These are phyloP conservation scores for Urocyon cinereoargenteus DNA, from an alignment of 2,797 vertebrate species.

Conservation along the genomic window DNA sequence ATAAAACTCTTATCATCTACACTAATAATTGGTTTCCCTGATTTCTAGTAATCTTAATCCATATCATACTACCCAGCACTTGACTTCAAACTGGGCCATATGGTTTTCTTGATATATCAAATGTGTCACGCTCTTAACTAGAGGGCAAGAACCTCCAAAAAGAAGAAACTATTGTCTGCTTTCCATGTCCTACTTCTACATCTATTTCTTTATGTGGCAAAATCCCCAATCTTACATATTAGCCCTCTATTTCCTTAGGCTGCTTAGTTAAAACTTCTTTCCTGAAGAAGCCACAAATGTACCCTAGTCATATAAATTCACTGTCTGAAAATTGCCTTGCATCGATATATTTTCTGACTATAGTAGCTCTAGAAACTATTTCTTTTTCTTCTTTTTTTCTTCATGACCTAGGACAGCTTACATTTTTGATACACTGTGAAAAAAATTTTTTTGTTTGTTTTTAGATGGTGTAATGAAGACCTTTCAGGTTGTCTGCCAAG, in stretches of 20 bases:
- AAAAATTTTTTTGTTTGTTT: slow-evolving; percentile 13
- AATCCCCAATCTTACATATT: not conserved
- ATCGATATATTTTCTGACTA: not conserved
- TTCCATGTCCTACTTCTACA: not conserved
- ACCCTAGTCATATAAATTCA: not conserved
- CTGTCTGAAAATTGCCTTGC: not conserved
- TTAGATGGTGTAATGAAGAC: not conserved
- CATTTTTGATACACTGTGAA: not conserved
- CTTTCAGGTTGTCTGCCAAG: not conserved
- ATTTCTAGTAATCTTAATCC: not conserved
- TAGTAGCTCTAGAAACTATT: not conserved
- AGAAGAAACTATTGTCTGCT: not conserved
- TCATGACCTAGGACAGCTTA: not conserved
- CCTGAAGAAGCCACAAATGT: not conserved
- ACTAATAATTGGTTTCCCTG: not conserved
- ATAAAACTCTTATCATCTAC: not conserved
- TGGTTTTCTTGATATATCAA: not conserved
- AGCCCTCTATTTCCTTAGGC: not conserved
- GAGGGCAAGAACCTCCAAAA: not conserved
- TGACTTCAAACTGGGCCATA: not conserved
- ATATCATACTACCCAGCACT: not conserved
- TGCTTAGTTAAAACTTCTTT: not conserved
- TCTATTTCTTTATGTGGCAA: not conserved
- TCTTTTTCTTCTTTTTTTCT: not conserved
- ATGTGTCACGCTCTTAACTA: not conserved